Percentiles rank a stretch among this genome's conserved stretches.
phyloP scores from a whole-genome alignment of 2,797 vertebrate species.

The Avahi laniger region DNA sequence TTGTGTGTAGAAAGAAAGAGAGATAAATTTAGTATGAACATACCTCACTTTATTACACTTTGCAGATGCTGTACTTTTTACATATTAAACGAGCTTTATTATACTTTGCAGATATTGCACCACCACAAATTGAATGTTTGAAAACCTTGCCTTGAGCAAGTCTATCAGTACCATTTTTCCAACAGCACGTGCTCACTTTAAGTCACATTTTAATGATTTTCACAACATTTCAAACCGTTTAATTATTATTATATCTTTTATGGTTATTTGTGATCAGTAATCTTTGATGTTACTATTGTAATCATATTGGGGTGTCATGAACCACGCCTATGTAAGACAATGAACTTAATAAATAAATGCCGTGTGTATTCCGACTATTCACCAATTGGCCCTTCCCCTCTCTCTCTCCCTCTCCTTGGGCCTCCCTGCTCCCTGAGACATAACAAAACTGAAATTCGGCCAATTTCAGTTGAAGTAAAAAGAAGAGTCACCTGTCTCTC shows the following conservation, averaged over 20 bases:
- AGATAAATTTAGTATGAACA: neutral
- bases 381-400: neutral
- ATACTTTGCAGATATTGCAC: neutral
- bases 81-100: neutral
- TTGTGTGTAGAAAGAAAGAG: neutral
- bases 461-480: neutral
- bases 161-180: neutral
- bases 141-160: too few relatives aligned
- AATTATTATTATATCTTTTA: neutral
- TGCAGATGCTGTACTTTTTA: neutral
- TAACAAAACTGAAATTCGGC: neutral
- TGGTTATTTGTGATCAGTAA: neutral
- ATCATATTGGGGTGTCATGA: neutral
- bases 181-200: neutral
- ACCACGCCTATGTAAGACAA: neutral
- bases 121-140: neutral
- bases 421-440: neutral
- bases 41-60: neutral
- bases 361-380: neutral
- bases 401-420: neutral
- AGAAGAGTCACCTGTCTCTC: neutral
- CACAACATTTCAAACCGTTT: neutral
- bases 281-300: neutral
- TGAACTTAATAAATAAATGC: too few relatives aligned
- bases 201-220: neutral